Evolutionary conservation across 2,888 invertebrate species (phyloP), one percentile per base, ranked within the genome.

Genomic region (Cheilosia urbana): DNA sequence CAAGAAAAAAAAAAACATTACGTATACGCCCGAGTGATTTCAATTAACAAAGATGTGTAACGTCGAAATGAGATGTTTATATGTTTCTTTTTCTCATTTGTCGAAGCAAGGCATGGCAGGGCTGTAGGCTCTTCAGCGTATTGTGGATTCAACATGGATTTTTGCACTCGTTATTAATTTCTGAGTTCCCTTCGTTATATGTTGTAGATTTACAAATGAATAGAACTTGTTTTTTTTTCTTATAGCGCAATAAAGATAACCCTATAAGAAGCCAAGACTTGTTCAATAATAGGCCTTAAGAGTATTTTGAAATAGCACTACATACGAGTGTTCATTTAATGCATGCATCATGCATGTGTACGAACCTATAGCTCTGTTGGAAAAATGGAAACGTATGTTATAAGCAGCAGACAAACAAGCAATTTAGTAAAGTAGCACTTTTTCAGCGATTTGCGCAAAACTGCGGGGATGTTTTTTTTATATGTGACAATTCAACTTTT

Each of bases 391-490:
- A 73, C 45, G 60, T 73, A 73, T 45, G 34, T 45, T 60, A 51
- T 42, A 58, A 65, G 57, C 53, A 79, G 45, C 45, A 73, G 37
- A 58, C 45, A 79, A 72, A 66, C 73, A 58, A 79, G 73, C 79
- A 80, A 66, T 66, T 80, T 66, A 51, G 53, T 17, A 66, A 60
- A 27, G 60, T 79, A 79, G 65, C 79, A 79, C 72, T 79, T 53
- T 72, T 63, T 30, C 21, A 55, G 53, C 60, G 60, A 68, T 62
- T 80, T 80, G 62, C 30, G 53, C 45, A 68, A 0, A 13, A 13
- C 40, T 55, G 60, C 21, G 17, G 53, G 37, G 13, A 37, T 37
- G 11, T 2, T 51, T 21, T 37, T 47, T 62, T 66, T 80, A 30
- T 53, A 80, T 73, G 51, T 66, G 66, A 17, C 40, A 73, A 60